Conservation (phyloP, 2,113 vertebrate species). For the Kryptolebias marmoratus region DNA sequence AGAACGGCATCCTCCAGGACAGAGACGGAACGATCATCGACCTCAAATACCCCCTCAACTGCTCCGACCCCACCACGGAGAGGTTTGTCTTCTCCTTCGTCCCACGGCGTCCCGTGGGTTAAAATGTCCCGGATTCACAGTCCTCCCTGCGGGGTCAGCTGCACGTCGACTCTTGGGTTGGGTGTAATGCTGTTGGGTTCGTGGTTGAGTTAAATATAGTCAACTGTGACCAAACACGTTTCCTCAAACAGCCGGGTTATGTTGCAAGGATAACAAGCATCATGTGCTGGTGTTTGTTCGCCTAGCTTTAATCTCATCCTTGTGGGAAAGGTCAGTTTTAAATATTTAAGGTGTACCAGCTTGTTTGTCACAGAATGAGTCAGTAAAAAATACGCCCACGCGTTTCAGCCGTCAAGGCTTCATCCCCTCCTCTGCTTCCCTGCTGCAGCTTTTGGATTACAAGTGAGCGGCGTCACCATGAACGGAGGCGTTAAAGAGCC, state of each 20-base stretch:
- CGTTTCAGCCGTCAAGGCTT: conserved; percentile 10
- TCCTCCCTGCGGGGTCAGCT: not conserved
- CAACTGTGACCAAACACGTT: conserved; percentile 3
- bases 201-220: conserved; percentile 13
- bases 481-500: not conserved
- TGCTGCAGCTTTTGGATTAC: not conserved
- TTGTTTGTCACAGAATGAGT: conserved; percentile 25
- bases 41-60: conserved; percentile 93
- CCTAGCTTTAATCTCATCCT: conserved; percentile 12
- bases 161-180: not conserved
- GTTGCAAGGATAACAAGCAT: not conserved
- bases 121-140: not conserved
- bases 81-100: conserved; percentile 77
- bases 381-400: conserved; percentile 33
- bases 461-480: not conserved
- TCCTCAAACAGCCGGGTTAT: not conserved
- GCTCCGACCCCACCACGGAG: conserved; percentile 93
- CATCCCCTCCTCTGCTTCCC: not conserved
- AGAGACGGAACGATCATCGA: conserved; percentile 91
- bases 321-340: not conserved
- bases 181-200: conserved; percentile 20
- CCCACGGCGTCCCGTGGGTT: not conserved
- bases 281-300: conserved; percentile 14
- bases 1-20: conserved; percentile 92
- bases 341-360: conserved; percentile 2